Base-by-base conservation (phyloP, 2,797 vertebrate genomes). In the Betta splendens region DNA sequence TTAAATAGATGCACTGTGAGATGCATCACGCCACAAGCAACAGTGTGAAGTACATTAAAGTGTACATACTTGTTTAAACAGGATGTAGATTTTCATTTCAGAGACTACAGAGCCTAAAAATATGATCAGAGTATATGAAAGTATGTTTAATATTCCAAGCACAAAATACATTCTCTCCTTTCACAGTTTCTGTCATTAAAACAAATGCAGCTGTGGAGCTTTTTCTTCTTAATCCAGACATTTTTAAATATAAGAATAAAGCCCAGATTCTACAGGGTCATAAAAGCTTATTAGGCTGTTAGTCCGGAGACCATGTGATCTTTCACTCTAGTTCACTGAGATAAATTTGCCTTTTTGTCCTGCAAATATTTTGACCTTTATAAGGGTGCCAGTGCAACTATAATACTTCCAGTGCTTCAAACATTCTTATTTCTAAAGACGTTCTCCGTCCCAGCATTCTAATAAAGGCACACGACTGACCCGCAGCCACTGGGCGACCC, bases 321-420 rank as follows among this genome's bases (percentile, higher is more conserved):
- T 73, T 77, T 77, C n/a, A 16, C 50, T 71, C 44, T 25, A n/a
- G 50, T 68, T 72, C 64, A 56, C 59, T 25, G 51, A 72, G 60
- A 68, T 64, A 75, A 77, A 78, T 76, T 10, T 23, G 52, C 55
- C 64, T 75, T 69, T 79, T 75, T 73, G 72, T 76, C 62, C 59
- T 55, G 69, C 60, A 84, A 80, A 85, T 80, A 73, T 79, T 81
- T 81, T 84, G 77, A 89, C 84, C 75, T 84, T 87, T 81, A 67
- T 32, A 79, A 81, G 85, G 49, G 64, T 77, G 74, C 63, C 52
- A 50, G 54, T 43, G 56, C 54, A 69, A 57, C 52, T 26, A 62
- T 58, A 60, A 51, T 31, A 28, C 61, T 56, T 69, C 40, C 64
- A 62, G 36, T 52, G 51, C 69, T 52, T 60, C 33, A 38, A 49